Conservation (phyloP, 2,113 vertebrate genomes). For the Callorhinus ursinus region DNA sequence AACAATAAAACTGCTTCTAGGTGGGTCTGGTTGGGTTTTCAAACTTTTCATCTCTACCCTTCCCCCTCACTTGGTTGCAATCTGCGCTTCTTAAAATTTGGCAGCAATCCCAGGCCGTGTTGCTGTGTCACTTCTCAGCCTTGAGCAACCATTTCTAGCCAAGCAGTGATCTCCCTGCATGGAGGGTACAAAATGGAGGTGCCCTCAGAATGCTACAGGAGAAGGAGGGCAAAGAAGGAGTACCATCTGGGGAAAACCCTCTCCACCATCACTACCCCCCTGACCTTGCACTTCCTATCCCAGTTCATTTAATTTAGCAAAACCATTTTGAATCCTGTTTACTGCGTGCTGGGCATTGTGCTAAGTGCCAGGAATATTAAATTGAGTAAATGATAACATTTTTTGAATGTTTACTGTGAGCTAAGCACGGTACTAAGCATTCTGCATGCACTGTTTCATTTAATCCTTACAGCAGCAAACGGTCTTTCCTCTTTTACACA, state of each 20-base stretch:
- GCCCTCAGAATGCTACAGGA: not conserved
- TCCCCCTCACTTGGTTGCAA: conserved; percentile 31
- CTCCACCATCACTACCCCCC: not conserved
- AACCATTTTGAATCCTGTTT: not conserved
- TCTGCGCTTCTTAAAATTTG: conserved; percentile 63
- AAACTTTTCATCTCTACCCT: conserved; percentile 50
- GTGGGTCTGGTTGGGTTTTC: conserved; percentile 18
- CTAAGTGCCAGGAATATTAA: not conserved
- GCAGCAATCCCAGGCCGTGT: conserved; percentile 74
- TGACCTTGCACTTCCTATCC: not conserved
- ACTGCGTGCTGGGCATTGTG: not conserved
- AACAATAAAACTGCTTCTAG: not conserved
- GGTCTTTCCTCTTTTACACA: not conserved
- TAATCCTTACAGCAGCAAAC: not conserved
- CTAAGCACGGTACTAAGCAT: not conserved
- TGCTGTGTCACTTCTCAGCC: conserved; percentile 77
- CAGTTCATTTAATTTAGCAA: not conserved
- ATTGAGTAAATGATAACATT: not conserved
- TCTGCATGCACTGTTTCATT: not conserved
- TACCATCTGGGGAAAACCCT: not conserved
- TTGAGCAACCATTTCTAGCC: conserved; percentile 77
- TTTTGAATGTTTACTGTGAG: not conserved
- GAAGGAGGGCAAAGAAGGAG: not conserved
- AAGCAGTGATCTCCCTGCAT: not conserved
- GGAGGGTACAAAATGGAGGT: conserved; percentile 66